These are phyloP conservation scores for Xylocampa areola DNA, from an alignment of 2,888 invertebrate genomes.

Conservation along the genomic window DNA sequence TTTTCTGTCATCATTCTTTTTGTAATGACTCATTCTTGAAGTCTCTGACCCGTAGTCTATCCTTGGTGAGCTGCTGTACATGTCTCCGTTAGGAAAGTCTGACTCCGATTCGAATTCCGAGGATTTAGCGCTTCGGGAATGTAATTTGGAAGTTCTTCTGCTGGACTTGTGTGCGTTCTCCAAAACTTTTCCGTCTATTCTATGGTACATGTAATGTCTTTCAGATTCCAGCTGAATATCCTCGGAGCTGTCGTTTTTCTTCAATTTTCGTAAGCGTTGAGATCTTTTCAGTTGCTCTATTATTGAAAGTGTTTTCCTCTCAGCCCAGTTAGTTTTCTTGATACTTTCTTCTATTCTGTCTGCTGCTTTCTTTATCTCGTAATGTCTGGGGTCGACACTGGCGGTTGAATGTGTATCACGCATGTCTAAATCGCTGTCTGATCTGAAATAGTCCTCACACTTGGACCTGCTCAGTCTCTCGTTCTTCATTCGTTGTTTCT, in stretches of 20 bases:
- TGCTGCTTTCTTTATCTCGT: slow-evolving; percentile 80
- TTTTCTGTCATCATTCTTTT: slow-evolving; percentile 79
- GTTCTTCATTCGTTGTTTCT: slow-evolving; percentile 87
- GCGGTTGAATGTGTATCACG: slow-evolving; percentile 68
- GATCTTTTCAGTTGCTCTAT: slow-evolving; percentile 85
- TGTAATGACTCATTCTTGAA: slow-evolving; percentile 82
- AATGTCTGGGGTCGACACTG: slow-evolving; percentile 70
- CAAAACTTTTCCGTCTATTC: slow-evolving; percentile 88
- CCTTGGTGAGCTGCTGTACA: slow-evolving; percentile 80
- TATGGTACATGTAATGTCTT: slow-evolving; percentile 80
- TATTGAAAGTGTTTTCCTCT: slow-evolving; percentile 84
- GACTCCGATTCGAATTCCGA: slow-evolving; percentile 95
- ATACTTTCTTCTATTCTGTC: slow-evolving; percentile 85
- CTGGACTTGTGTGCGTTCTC: slow-evolving; percentile 89
- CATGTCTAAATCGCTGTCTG: slow-evolving; percentile 81
- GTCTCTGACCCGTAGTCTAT: slow-evolving; percentile 91
- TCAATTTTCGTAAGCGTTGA: slow-evolving; percentile 80
- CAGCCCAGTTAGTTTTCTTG: slow-evolving; percentile 87
- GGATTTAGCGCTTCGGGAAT: slow-evolving; percentile 92
- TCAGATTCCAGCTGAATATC: slow-evolving; percentile 87
- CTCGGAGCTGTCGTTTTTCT: slow-evolving; percentile 84
- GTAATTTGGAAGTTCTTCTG: slow-evolving; percentile 82
- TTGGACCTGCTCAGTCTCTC: slow-evolving; percentile 78
- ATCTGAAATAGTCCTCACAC: slow-evolving; percentile 82
- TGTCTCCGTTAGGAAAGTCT: slow-evolving; percentile 84